These are phyloP conservation scores for Acleris cristana DNA, from an alignment of 2,888 invertebrate species.

Conservation along the genomic window DNA sequence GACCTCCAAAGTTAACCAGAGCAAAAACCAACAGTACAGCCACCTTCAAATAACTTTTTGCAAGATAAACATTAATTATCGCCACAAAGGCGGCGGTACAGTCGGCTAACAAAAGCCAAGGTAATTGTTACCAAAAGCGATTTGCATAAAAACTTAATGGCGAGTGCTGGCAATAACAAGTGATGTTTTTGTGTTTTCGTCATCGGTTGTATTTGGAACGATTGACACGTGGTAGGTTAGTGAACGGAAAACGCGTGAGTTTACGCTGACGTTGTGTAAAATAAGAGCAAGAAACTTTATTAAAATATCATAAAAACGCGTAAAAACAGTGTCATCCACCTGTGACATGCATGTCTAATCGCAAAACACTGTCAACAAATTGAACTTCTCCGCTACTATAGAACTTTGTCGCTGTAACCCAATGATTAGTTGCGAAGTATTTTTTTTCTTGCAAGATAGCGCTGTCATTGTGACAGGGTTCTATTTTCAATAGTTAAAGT, in stretches of 20 bases:
- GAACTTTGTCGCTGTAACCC: no score
- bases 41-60: slow-evolving; percentile 42
- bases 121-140: slow-evolving; percentile 43
- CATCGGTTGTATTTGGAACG: slow-evolving; percentile 28
- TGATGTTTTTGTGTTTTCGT: slow-evolving; percentile 34
- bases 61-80: slow-evolving; percentile 47
- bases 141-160: slow-evolving; percentile 49
- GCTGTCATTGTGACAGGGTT: no score
- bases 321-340: no score
- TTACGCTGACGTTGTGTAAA: no score
- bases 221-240: not conserved
- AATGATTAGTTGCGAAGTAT: no score
- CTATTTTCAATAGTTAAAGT: no score
- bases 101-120: slow-evolving; percentile 43
- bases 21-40: slow-evolving; percentile 35
- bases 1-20: slow-evolving; percentile 30
- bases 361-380: no score
- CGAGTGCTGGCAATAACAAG: slow-evolving; percentile 42
- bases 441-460: no score
- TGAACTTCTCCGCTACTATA: no score
- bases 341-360: no score
- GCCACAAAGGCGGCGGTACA: slow-evolving; percentile 37
- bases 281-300: no score
- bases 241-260: slow-evolving; percentile 6
- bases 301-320: no score